phyloP scores from a whole-genome alignment of 1,140 invertebrate genomes.

The Hydropsyche tenuis region DNA sequence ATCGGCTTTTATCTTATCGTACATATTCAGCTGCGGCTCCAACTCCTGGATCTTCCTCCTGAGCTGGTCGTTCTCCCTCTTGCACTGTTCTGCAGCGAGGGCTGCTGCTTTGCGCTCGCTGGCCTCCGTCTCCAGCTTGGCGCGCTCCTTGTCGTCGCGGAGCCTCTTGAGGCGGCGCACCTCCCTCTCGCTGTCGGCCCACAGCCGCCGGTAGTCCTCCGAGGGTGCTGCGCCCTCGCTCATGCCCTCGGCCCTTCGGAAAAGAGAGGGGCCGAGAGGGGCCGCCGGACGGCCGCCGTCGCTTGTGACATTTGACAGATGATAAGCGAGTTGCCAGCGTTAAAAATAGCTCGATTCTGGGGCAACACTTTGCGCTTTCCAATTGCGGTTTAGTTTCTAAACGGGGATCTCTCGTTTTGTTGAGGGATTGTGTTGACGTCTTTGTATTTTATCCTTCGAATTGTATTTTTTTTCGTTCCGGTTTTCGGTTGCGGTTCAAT shows the following conservation, averaged over 20 bases:
- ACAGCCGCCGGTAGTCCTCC: conserved; percentile 87
- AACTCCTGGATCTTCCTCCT: background rate
- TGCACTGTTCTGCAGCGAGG: background rate
- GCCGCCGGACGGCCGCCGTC: background rate
- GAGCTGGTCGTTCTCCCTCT: background rate
- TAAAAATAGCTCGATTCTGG: conserved; percentile 13
- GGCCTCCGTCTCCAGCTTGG: background rate
- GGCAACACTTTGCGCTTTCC: background rate
- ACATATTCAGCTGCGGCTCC: background rate
- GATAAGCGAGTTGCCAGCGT: conserved; percentile 53
- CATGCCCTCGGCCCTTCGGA: background rate
- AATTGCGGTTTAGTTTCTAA: background rate
- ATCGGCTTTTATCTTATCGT: conserved; percentile 89
- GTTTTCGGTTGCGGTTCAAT: no score
- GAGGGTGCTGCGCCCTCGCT: background rate
- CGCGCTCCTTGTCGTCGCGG: conserved; percentile 34
- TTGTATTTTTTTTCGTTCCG: no score
- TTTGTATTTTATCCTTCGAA: no score
- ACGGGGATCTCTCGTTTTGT: background rate
- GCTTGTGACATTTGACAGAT: background rate
- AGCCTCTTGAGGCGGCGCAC: conserved; percentile 56
- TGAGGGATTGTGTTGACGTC: no score
- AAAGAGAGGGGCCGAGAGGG: no score
- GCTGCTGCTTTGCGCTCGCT: background rate
- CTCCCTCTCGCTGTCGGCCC: conserved; percentile 70